These are phyloP conservation scores for Apogon talboti DNA, from an alignment of 2,797 vertebrate genomes.

Conservation along the genomic window DNA sequence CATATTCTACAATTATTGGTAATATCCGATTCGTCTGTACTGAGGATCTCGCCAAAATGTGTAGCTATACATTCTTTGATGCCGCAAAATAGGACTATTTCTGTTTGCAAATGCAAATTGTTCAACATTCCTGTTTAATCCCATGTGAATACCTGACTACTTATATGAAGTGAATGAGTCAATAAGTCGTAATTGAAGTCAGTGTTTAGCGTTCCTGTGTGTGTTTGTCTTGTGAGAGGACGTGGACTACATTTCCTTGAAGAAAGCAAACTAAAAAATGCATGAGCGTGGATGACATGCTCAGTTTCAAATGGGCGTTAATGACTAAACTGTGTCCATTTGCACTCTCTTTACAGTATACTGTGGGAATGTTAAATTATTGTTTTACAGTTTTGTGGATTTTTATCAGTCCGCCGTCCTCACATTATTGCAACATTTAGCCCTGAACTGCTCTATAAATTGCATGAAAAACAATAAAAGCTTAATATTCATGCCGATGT, in stretches of 20 bases:
- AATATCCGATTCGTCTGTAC: neutral
- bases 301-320: neutral
- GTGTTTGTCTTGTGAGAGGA: neutral
- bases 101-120: too few relatives aligned
- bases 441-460: slow-evolving; percentile 6
- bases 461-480: neutral
- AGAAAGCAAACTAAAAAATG: neutral
- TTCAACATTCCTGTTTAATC: too few relatives aligned
- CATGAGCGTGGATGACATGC: neutral
- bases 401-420: neutral
- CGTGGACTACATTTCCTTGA: neutral
- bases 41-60: neutral
- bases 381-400: neutral
- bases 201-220: neutral
- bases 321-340: too few relatives aligned
- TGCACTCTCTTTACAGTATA: too few relatives aligned
- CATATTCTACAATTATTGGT: neutral
- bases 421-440: neutral
- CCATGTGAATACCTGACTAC: neutral
- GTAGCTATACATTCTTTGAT: slow-evolving; percentile 15
- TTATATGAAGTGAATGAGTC: slow-evolving; percentile 1
- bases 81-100: too few relatives aligned
- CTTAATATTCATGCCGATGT: slow-evolving; percentile 9
- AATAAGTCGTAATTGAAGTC: neutral
- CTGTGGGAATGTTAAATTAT: too few relatives aligned